A percentile compares a stretch with the other conserved stretches of the same genome.
Evolutionary conservation across 2,888 invertebrate species (phyloP).

Genomic region (Leucophenga maculata): DNA sequence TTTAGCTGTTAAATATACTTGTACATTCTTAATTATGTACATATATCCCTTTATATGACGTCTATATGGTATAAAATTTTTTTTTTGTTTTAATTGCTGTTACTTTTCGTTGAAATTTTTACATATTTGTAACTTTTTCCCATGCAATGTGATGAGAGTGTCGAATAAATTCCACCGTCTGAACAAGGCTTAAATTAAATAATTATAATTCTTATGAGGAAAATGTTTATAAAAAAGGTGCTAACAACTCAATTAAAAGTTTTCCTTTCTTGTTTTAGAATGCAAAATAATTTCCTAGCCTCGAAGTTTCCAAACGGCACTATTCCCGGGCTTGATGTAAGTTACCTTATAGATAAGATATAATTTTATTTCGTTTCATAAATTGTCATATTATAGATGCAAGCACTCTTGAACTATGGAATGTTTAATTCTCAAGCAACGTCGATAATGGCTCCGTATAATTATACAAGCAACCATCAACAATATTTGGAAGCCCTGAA

Average conservation of each 20-base stretch:
- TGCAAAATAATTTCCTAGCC: slow-evolving; percentile 43
- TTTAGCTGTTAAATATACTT: no score
- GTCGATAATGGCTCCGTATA: slow-evolving; percentile 49
- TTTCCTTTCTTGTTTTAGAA: slow-evolving; percentile 32
- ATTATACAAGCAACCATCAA: slow-evolving; percentile 49
- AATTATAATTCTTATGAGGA: slow-evolving; percentile 49
- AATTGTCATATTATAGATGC: slow-evolving; percentile 48
- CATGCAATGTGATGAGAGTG: no score
- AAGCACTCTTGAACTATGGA: slow-evolving; percentile 52
- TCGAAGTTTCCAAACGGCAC: slow-evolving; percentile 49
- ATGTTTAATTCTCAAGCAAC: slow-evolving; percentile 49
- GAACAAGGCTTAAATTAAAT: no score
- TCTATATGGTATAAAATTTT: no score
- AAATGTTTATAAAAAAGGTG: no score
- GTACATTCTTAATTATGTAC: no score
- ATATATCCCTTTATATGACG: no score
- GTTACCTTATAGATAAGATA: slow-evolving; percentile 34
- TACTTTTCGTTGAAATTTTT: no score
- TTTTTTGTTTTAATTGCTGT: no score
- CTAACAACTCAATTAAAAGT: no score
- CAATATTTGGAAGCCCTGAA: slow-evolving; percentile 53
- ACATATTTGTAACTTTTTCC: no score
- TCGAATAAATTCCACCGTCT: no score
- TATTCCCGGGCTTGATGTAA: slow-evolving; percentile 61
- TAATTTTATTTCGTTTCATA: neutral